These are phyloP conservation scores for Dreissena rostriformis DNA, from an alignment of 1,140 invertebrate species.

Conservation along the genomic window DNA sequence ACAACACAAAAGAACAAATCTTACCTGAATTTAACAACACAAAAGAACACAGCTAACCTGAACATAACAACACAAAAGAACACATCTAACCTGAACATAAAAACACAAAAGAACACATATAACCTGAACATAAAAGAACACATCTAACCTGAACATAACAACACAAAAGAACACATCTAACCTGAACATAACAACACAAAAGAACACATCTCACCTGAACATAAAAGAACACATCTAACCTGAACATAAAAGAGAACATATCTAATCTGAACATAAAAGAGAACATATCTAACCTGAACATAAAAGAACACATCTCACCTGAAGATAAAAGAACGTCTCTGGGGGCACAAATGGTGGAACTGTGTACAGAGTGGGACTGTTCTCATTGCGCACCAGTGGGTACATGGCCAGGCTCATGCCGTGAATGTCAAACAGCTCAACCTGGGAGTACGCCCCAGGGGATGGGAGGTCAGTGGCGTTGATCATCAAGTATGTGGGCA, in stretches of 20 bases:
- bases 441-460: slow-evolving; percentile 78
- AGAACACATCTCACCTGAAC: slow-evolving; percentile 81
- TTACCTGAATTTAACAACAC: no score
- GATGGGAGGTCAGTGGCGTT: slow-evolving; percentile 81
- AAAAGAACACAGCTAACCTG: slow-evolving; percentile 81
- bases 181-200: slow-evolving; percentile 84
- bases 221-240: slow-evolving; percentile 83
- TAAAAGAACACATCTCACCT: slow-evolving; percentile 75
- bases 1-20: no score
- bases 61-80: no score
- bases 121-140: slow-evolving; percentile 84
- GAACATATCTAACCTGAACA: no score
- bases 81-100: slow-evolving; percentile 82
- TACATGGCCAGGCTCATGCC: slow-evolving; percentile 81
- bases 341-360: slow-evolving; percentile 74
- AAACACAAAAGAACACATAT: no score
- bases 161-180: no score
- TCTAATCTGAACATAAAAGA: slow-evolving; percentile 84
- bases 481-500: slow-evolving; percentile 82
- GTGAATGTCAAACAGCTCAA: slow-evolving; percentile 83
- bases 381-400: slow-evolving; percentile 75
- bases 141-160: slow-evolving; percentile 82
- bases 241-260: slow-evolving; percentile 83
- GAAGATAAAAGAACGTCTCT: slow-evolving; percentile 83
- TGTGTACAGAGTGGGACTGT: slow-evolving; percentile 79